Evolutionary conservation across 30 jellyfish, hydroid and myxozoan species (phyloP).

Genomic region (Aurelia sp.): DNA sequence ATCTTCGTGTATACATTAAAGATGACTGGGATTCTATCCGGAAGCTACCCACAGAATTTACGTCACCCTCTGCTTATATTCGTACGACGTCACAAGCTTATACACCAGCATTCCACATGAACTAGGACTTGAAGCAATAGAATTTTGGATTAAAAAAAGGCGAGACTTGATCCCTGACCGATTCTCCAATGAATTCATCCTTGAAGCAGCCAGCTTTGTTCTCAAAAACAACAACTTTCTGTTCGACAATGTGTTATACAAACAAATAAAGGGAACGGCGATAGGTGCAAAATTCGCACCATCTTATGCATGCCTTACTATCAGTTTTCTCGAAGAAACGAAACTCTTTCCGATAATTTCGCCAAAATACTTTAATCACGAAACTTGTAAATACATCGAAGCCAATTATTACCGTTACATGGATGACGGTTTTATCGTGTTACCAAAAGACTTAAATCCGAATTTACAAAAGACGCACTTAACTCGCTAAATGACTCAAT

Average conservation of each 20-base stretch:
- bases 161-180: neutral
- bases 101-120: conserved; percentile 12
- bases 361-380: neutral
- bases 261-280: conserved; percentile 22
- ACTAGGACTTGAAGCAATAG: too few species aligned
- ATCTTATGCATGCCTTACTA: conserved; percentile 6
- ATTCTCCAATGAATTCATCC: neutral
- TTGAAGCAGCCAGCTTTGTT: neutral
- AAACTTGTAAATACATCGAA: neutral
- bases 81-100: conserved; percentile 5
- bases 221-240: conserved; percentile 3
- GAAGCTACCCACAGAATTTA: too few species aligned
- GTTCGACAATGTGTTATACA: neutral
- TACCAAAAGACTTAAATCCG: neutral
- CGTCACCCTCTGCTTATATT: neutral
- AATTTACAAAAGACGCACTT: neutral
- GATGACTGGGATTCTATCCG: too few species aligned
- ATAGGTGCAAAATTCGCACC: conserved; percentile 21
- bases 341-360: neutral
- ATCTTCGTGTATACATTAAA: too few species aligned
- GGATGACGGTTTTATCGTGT: neutral
- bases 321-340: conserved; percentile 18
- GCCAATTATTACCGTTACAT: neutral
- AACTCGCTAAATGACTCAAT: neutral
- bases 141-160: too few species aligned